A percentile compares a stretch with the other conserved stretches of the same genome.
Evolutionary conservation across 2,888 invertebrate species (phyloP).

Genomic region (Pandemis corylana): DNA sequence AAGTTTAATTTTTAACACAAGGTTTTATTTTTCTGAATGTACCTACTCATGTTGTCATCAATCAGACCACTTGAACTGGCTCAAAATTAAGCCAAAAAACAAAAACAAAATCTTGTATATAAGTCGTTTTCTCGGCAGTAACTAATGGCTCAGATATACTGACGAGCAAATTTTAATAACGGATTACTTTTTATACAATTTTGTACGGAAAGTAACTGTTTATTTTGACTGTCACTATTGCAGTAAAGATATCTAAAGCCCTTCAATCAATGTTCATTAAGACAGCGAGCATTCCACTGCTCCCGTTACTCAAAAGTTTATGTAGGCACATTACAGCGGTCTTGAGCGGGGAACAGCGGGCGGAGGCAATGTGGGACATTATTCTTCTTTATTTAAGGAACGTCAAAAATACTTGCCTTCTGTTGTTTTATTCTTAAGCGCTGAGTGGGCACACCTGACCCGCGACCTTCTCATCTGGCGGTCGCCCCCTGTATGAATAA

Average conservation of each 20-base stretch:
- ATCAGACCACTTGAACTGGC: no score
- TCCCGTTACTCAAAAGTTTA: background rate
- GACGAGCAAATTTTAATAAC: no score
- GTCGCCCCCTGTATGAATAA: constrained; percentile 37
- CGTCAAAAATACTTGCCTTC: background rate
- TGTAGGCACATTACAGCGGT: background rate
- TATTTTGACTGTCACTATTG: background rate
- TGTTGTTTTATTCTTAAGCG: constrained; percentile 25
- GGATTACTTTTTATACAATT: no score
- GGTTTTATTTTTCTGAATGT: no score
- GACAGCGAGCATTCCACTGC: no score
- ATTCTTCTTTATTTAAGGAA: constrained; percentile 8
- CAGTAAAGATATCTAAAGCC: background rate
- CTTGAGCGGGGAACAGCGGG: constrained; percentile 1
- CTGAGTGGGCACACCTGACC: constrained; percentile 36
- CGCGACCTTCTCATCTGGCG: constrained; percentile 17
- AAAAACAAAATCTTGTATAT: no score
- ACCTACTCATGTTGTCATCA: no score
- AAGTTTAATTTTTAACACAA: no score
- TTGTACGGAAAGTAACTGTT: no score
- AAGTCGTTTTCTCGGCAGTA: no score
- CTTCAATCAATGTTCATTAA: background rate
- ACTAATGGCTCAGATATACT: no score
- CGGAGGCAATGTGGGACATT: background rate
- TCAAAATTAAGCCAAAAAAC: no score